Conservation (phyloP, 1,140 invertebrate species). For the Nasonia longicornis region DNA sequence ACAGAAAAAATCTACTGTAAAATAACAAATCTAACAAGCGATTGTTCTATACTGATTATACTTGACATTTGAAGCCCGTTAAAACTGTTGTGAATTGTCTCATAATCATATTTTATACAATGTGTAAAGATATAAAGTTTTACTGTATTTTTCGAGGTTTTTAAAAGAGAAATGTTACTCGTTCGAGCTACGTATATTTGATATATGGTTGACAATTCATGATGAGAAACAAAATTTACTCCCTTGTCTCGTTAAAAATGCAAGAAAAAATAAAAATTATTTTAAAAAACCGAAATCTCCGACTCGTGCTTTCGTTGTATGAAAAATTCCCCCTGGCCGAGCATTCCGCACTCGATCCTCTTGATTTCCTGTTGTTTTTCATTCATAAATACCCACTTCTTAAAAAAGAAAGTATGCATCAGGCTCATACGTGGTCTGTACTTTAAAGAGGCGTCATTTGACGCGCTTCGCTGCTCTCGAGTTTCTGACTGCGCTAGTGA, state of each 20-base stretch:
- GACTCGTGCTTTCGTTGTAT: neutral
- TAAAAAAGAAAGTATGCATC: neutral
- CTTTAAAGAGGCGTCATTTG: constrained; percentile 1
- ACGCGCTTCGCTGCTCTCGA: neutral
- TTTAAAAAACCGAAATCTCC: constrained; percentile 30
- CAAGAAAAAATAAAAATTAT: constrained; percentile 43
- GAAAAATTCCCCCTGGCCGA: neutral
- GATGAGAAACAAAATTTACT: constrained; percentile 41
- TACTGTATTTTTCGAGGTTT: constrained; percentile 41
- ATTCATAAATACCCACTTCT: constrained; percentile 7
- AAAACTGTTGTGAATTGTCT: constrained; percentile 45
- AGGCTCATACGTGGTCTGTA: neutral
- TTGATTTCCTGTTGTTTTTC: neutral
- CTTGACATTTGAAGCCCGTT: constrained; percentile 44
- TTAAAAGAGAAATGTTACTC: constrained; percentile 36
- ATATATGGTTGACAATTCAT: constrained; percentile 45
- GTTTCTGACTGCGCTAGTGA: constrained; percentile 16
- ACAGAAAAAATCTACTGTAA: constrained; percentile 65
- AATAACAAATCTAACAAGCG: constrained; percentile 61
- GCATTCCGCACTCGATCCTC: neutral
- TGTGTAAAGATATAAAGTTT: constrained; percentile 42
- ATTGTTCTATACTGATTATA: constrained; percentile 54
- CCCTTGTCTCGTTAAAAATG: constrained; percentile 44
- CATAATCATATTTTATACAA: constrained; percentile 40
- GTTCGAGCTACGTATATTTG: constrained; percentile 29